These are phyloP conservation scores for Athalia circularis DNA, from an alignment of 2,888 invertebrate species.

Conservation along the genomic window DNA sequence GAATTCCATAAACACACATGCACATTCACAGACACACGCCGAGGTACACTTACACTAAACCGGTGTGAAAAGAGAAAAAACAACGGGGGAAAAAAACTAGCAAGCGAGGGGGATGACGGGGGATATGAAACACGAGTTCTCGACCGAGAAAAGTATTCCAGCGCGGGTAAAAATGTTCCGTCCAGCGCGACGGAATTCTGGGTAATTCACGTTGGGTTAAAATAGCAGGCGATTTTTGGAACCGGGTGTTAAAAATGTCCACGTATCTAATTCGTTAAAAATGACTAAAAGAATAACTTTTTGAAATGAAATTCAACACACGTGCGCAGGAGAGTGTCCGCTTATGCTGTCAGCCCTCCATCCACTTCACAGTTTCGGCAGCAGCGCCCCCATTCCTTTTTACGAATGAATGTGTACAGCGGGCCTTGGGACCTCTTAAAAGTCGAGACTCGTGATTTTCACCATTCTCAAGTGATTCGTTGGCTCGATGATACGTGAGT, in stretches of 20 bases:
- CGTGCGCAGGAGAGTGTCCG: conserved; percentile 10
- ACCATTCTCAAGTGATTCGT: conserved; percentile 18
- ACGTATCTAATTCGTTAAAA: conserved; percentile 28
- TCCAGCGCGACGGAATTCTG: conserved; percentile 10
- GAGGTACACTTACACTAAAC: background rate
- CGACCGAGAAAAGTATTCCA: conserved; percentile 15
- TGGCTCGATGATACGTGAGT: conserved; percentile 16
- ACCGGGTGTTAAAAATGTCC: conserved; percentile 38
- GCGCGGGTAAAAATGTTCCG: conserved; percentile 15
- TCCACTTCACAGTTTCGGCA: conserved; percentile 2
- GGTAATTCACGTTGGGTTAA: conserved; percentile 17
- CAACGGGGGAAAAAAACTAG: background rate
- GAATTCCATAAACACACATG: conserved; percentile 25
- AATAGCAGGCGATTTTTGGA: conserved; percentile 25
- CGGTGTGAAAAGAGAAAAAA: background rate
- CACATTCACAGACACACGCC: background rate
- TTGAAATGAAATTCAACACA: conserved; percentile 37
- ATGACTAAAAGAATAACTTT: conserved; percentile 23
- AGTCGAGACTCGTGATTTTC: conserved; percentile 19
- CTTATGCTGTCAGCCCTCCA: conserved; percentile 4
- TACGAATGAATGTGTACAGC: background rate
- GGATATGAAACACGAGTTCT: background rate
- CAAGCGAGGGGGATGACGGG: background rate
- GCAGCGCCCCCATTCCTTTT: background rate
- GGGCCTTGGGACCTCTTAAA: conserved; percentile 8